Base-by-base conservation (phyloP, 2,888 invertebrate species). In the Nemurella pictetii region DNA sequence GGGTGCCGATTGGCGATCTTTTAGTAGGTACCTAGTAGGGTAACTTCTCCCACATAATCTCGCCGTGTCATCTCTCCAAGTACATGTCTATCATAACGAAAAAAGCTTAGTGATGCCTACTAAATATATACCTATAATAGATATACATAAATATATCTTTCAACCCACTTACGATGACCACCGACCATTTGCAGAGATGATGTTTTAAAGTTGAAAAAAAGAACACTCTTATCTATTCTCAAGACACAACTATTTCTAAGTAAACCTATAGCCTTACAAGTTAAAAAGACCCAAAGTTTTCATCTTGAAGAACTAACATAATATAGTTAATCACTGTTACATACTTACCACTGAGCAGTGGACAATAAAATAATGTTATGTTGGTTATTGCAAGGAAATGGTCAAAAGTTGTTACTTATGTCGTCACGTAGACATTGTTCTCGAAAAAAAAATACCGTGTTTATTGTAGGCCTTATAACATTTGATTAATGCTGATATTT, bases 321-420 rank as follows among this genome's bases (percentile, higher is more conserved):
- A n/a, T n/a, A 77, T 78, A 84, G 81, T 84, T 81, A 78, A 85
- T 83, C 84, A 85, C 84, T 84, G 85, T 86, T 85, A 78, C 84
- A 78, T 84, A 15, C 28, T 78, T 28, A 82, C 82, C 83, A 84
- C 84, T 29, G 28, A 74, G 84, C 86, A 86, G 87, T 86, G 87
- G 87, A 87, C 87, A 87, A 87, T 87, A 87, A 87, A 82, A 86
- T 85, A 85, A 86, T 87, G 86, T 86, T 86, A 85, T 85, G 85
- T 85, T 85, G 85, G 81, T 84, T 83, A 84, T 74, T 85, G 81
- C 85, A 86, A 84, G 85, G 85, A 87, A 87, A 86, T 87, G 86
- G 86, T 87, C 87, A 85, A 85, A n/a, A 84, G 85, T 87, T 86
- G 86, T 86, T 86, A 84, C 82, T 82, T 84, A 83, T 87, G 86